Evolutionary conservation across 2,888 invertebrate species (phyloP).

Genomic region (Sclerodermus sp.): DNA sequence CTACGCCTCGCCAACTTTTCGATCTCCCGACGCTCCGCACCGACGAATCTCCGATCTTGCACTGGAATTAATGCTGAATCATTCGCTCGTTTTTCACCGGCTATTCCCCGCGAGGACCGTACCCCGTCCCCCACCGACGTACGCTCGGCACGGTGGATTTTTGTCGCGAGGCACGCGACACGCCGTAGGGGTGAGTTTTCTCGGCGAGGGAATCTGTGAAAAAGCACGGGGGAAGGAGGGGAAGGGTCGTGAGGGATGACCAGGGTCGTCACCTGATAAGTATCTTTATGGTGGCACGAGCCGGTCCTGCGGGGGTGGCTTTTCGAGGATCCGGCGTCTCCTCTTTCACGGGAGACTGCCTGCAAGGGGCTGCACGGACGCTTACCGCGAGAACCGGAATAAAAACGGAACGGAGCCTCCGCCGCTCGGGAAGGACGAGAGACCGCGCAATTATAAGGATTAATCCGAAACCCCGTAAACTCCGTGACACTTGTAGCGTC

Average conservation of each 20-base stretch:
- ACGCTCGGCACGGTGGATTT: too few species aligned
- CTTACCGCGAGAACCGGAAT: slow-evolving; percentile 26
- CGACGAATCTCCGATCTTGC: too few species aligned
- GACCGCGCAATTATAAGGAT: slow-evolving; percentile 55
- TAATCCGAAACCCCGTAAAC: slow-evolving; percentile 57
- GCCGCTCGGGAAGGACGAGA: slow-evolving; percentile 28
- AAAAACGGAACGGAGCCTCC: slow-evolving; percentile 46
- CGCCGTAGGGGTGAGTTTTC: too few species aligned
- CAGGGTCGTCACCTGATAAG: slow-evolving; percentile 44
- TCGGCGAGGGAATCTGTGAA: too few species aligned
- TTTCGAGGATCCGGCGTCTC: neutral
- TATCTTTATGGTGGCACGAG: slow-evolving; percentile 44
- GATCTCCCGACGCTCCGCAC: too few species aligned
- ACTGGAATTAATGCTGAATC: too few species aligned
- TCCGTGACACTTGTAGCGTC: slow-evolving; percentile 57
- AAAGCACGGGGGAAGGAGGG: neutral
- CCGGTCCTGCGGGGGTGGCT: neutral
- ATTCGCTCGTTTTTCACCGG: too few species aligned
- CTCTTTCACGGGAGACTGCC: neutral
- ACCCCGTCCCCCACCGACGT: too few species aligned
- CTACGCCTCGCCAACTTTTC: too few species aligned
- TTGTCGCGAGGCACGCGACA: too few species aligned
- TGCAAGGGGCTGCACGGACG: neutral
- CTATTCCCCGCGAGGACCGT: too few species aligned
- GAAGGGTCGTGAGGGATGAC: slow-evolving; percentile 41